Percentiles rank a stretch among this genome's conserved stretches.
Conservation (phyloP, 2,888 invertebrate genomes). For the Crossocerus cetratus region DNA sequence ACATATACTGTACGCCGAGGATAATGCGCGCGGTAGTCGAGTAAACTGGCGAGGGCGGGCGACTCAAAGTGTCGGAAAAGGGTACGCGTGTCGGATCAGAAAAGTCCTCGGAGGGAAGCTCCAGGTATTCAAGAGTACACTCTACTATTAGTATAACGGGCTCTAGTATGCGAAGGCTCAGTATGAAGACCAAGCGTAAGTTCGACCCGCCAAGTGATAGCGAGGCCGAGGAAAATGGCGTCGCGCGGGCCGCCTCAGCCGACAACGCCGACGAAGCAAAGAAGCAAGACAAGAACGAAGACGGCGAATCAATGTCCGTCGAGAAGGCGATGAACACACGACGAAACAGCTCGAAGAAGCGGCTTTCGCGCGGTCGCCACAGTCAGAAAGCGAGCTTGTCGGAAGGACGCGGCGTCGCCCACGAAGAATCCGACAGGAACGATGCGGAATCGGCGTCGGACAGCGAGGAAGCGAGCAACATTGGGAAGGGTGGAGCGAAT, state of each 20-base stretch:
- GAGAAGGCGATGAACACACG: constrained; percentile 6
- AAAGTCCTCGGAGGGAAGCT: too few relatives aligned
- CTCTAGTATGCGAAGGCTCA: constrained; percentile 72
- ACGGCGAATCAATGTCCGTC: constrained; percentile 43
- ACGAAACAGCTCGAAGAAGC: constrained; percentile 49
- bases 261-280: constrained; percentile 51
- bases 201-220: constrained; percentile 68
- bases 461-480: constrained; percentile 64
- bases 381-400: constrained; percentile 21
- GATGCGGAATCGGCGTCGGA: constrained; percentile 8
- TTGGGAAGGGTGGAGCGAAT: constrained; percentile 52
- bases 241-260: constrained; percentile 47
- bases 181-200: constrained; percentile 72
- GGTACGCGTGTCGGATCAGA: too few relatives aligned
- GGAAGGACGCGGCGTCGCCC: constrained; percentile 60
- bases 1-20: too few relatives aligned
- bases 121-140: neutral
- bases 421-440: constrained; percentile 46
- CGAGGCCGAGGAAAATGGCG: constrained; percentile 73
- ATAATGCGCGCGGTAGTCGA: too few relatives aligned
- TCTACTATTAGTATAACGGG: neutral
- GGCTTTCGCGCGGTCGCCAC: constrained; percentile 56
- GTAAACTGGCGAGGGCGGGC: too few relatives aligned
- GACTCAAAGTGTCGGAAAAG: too few relatives aligned
- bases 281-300: constrained; percentile 61